phyloP scores from a whole-genome alignment of 2,888 invertebrate species.

The Eubasilissa splendida region DNA sequence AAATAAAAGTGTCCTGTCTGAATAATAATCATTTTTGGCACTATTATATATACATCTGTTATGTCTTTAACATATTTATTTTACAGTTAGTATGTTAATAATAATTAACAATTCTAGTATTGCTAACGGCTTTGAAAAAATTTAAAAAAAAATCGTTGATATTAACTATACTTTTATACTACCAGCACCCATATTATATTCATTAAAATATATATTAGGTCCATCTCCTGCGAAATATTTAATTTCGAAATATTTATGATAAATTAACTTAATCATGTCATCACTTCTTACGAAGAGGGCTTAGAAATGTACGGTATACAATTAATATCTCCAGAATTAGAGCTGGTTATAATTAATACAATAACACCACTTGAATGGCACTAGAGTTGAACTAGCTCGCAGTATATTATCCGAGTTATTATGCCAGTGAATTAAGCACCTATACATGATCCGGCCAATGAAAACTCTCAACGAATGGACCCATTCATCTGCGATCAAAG shows the following conservation, averaged over 20 bases:
- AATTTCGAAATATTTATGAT: not conserved
- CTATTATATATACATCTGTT: too few relatives aligned
- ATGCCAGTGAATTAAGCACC: conserved; percentile 15
- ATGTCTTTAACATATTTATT: too few relatives aligned
- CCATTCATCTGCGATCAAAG: conserved; percentile 1
- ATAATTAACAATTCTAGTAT: too few relatives aligned
- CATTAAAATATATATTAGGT: too few relatives aligned
- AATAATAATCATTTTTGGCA: too few relatives aligned
- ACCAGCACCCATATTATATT: too few relatives aligned
- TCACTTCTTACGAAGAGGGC: conserved; percentile 13
- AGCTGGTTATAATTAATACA: conserved; percentile 8
- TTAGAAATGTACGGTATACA: conserved; percentile 8
- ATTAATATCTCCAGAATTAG: conserved; percentile 1
- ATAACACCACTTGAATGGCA: conserved; percentile 7
- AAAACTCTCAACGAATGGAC: conserved; percentile 14
- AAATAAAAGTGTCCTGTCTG: too few relatives aligned
- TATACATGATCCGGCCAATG: conserved; percentile 14
- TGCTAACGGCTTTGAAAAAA: too few relatives aligned
- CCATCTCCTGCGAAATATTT: not conserved
- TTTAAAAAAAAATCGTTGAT: too few relatives aligned
- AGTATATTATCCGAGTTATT: not conserved
- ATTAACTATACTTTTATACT: too few relatives aligned
- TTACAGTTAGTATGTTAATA: too few relatives aligned
- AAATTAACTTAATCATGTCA: conserved; percentile 9
- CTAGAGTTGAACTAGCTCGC: not conserved